A percentile compares a stretch with the other conserved stretches of the same genome.
These are phyloP conservation scores for Netta rufina DNA, from an alignment of 2,797 vertebrate species.

Conservation along the genomic window DNA sequence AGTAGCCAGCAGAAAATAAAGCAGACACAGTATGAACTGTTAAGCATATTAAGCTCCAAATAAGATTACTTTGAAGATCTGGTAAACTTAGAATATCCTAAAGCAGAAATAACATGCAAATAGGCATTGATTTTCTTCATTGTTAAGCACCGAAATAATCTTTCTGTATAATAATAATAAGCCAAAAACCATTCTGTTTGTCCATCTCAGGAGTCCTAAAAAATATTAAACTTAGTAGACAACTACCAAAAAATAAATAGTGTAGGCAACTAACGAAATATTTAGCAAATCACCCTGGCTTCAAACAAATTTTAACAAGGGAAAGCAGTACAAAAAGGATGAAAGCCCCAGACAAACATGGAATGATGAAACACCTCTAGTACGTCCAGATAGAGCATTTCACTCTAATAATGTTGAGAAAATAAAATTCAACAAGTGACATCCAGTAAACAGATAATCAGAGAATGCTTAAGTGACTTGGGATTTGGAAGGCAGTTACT, in stretches of 20 bases:
- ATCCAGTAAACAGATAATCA: conserved; percentile 52
- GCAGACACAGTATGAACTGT: neutral
- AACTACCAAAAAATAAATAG: neutral
- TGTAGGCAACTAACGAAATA: conserved; percentile 26
- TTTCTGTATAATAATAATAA: neutral
- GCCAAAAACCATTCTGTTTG: neutral
- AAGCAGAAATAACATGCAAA: neutral
- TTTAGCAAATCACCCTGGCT: conserved; percentile 45
- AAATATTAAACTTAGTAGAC: neutral
- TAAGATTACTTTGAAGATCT: neutral
- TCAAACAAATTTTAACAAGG: conserved; percentile 39
- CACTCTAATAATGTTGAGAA: neutral
- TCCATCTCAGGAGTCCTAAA: neutral
- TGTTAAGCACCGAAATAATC: neutral
- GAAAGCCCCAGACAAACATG: neutral
- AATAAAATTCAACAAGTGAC: neutral
- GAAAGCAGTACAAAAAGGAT: conserved; percentile 1
- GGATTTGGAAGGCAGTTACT: conserved; percentile 59
- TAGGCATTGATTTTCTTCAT: neutral
- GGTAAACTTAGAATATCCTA: neutral
- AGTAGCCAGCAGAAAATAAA: neutral
- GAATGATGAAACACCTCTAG: neutral
- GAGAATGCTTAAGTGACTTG: neutral
- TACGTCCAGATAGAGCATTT: neutral
- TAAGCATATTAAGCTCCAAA: neutral